phyloP scores from a whole-genome alignment of 2,113 vertebrate species.

The Cromileptes altivelis region DNA sequence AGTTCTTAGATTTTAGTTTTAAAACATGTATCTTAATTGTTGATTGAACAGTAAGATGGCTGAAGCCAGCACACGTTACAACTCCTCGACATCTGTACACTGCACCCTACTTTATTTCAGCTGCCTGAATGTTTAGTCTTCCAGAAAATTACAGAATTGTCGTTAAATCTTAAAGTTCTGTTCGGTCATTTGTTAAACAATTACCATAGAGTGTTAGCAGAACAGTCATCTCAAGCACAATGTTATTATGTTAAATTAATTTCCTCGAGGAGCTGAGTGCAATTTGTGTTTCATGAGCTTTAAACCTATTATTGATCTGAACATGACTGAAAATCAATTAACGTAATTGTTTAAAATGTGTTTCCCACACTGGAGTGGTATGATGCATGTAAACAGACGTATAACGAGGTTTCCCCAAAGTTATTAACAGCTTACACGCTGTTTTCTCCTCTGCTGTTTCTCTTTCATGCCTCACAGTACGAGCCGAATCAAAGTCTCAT shows the following conservation, averaged over 20 bases:
- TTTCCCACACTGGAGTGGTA: neutral
- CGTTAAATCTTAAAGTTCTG: neutral
- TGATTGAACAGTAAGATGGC: too few relatives aligned
- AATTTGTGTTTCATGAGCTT: neutral
- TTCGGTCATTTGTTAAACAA: neutral
- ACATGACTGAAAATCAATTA: neutral
- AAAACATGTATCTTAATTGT: neutral
- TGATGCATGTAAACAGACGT: constrained; percentile 37
- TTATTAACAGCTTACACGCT: neutral
- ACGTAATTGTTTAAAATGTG: neutral
- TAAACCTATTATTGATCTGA: neutral
- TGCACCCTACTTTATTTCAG: too few relatives aligned
- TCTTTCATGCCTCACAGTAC: neutral
- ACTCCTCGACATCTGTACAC: neutral
- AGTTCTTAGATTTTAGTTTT: neutral
- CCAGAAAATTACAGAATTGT: neutral
- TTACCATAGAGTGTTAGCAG: neutral
- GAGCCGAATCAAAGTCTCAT: neutral
- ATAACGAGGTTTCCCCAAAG: neutral
- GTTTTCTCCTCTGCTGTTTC: constrained; percentile 5
- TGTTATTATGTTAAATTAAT: neutral
- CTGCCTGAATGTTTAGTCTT: neutral
- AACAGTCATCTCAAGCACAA: neutral
- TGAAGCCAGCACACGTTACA: too few relatives aligned
- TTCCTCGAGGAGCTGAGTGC: neutral